phyloP scores from a whole-genome alignment of 2,113 vertebrate genomes.

The Pedionomus torquatus region DNA sequence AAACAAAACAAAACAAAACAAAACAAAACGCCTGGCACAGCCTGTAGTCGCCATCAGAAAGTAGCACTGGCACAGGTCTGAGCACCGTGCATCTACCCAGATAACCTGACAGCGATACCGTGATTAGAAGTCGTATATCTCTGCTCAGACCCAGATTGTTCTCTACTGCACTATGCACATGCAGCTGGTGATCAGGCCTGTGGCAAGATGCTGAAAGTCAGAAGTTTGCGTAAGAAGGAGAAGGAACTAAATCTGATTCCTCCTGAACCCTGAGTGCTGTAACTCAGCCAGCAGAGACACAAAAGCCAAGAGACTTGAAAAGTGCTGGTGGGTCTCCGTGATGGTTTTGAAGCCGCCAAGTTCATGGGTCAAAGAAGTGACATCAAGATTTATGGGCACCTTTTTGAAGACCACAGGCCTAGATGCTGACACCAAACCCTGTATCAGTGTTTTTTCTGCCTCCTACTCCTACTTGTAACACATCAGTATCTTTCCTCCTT shows the following conservation, averaged over 20 bases:
- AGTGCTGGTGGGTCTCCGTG: fast-evolving
- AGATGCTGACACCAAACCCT: background rate
- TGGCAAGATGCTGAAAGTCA: background rate
- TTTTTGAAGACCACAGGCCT: background rate
- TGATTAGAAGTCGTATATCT: background rate
- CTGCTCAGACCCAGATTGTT: background rate
- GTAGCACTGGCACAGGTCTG: background rate
- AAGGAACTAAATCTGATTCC: background rate
- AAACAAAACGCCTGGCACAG: background rate
- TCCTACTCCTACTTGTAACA: background rate
- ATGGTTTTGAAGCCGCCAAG: background rate
- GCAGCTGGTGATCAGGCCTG: background rate
- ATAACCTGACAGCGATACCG: fast-evolving
- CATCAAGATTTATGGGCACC: background rate
- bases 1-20: background rate
- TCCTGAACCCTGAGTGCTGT: fast-evolving
- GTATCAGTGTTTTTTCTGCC: background rate
- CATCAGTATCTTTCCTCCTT: background rate
- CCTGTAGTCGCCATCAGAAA: background rate
- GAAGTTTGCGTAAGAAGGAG: background rate
- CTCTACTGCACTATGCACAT: fast-evolving
- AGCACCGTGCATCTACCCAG: background rate
- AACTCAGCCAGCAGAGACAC: background rate
- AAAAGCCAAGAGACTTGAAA: background rate
- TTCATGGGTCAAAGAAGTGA: background rate